Evolutionary conservation across 2,888 invertebrate species (phyloP).

Genomic region (Tineola bisselliella): DNA sequence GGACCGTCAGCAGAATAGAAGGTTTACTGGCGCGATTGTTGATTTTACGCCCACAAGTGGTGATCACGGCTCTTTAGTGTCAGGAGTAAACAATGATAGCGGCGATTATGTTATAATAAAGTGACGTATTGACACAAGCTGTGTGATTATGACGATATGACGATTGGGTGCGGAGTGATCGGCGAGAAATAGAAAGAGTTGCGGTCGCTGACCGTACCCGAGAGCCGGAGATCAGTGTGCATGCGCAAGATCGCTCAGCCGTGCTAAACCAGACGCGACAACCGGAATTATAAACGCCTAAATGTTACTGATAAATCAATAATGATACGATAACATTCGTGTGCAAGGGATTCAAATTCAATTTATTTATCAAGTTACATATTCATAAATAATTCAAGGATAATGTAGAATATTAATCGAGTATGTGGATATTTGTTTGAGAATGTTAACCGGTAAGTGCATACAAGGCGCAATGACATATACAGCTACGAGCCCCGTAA

Average conservation of each 20-base stretch:
- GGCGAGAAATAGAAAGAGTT: conserved; percentile 26
- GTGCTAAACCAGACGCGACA: conserved; percentile 53
- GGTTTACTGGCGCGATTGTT: conserved; percentile 58
- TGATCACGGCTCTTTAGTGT: conserved; percentile 55
- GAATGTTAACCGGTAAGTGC: not conserved
- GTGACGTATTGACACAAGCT: conserved; percentile 9
- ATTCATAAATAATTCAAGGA: not conserved
- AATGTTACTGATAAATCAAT: conserved; percentile 59
- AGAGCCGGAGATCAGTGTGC: conserved; percentile 40
- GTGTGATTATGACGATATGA: conserved; percentile 8
- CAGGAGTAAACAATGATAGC: conserved; percentile 63
- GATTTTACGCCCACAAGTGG: conserved; percentile 61
- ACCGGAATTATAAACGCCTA: conserved; percentile 52
- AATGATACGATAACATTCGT: conserved; percentile 21
- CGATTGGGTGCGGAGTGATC: conserved; percentile 21
- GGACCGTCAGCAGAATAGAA: conserved; percentile 66
- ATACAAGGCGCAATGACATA: not conserved
- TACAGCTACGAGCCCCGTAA: conserved; percentile 34
- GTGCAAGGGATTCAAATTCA: conserved; percentile 6
- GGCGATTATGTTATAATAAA: conserved; percentile 56
- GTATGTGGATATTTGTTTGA: conserved; percentile 22
- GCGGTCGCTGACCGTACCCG: conserved; percentile 35
- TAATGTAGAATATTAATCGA: conserved; percentile 21
- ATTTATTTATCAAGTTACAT: not conserved
- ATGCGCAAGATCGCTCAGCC: conserved; percentile 34